Conservation (phyloP, 2,888 invertebrate species). For the Silvanus unidentatus region DNA sequence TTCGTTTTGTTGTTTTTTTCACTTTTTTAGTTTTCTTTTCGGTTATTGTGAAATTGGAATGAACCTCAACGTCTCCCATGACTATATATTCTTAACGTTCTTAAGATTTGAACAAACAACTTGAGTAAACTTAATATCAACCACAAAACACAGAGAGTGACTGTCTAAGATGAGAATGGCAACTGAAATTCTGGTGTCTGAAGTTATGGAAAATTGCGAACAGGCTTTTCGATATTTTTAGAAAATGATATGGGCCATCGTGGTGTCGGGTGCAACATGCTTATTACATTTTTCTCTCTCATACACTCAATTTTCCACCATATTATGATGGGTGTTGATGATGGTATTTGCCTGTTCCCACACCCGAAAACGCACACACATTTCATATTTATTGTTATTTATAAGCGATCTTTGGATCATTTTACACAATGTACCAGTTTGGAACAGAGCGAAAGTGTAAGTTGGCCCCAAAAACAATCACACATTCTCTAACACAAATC, state of each 20-base stretch:
- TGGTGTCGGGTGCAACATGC: slow-evolving; percentile 39
- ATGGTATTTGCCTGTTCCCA: not conserved
- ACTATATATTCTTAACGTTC: not conserved
- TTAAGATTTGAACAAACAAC: slow-evolving; percentile 1
- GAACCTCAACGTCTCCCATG: slow-evolving; percentile 89
- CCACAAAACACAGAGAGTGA: slow-evolving; percentile 7
- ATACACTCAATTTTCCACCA: slow-evolving; percentile 15
- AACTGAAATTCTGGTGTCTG: slow-evolving; percentile 20
- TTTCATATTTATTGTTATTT: not conserved
- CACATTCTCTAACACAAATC: too few relatives aligned
- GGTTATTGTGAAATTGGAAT: slow-evolving; percentile 79
- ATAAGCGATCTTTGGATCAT: too few relatives aligned
- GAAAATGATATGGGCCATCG: slow-evolving; percentile 42
- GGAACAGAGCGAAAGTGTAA: too few relatives aligned
- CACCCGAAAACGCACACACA: not conserved
- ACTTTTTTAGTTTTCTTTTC: slow-evolving; percentile 83
- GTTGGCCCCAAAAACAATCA: too few relatives aligned
- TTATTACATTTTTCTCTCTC: slow-evolving; percentile 12
- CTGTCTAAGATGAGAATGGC: slow-evolving; percentile 26
- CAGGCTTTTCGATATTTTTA: slow-evolving; percentile 42
- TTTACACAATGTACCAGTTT: too few relatives aligned
- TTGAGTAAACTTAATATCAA: not conserved
- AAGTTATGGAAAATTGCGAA: slow-evolving; percentile 11
- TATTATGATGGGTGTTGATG: slow-evolving; percentile 19
- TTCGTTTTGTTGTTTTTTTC: slow-evolving; percentile 82